A percentile compares a stretch with the other conserved stretches of the same genome.
These are phyloP conservation scores for Euura lappo DNA, from an alignment of 1,140 invertebrate genomes.

Conservation along the genomic window DNA sequence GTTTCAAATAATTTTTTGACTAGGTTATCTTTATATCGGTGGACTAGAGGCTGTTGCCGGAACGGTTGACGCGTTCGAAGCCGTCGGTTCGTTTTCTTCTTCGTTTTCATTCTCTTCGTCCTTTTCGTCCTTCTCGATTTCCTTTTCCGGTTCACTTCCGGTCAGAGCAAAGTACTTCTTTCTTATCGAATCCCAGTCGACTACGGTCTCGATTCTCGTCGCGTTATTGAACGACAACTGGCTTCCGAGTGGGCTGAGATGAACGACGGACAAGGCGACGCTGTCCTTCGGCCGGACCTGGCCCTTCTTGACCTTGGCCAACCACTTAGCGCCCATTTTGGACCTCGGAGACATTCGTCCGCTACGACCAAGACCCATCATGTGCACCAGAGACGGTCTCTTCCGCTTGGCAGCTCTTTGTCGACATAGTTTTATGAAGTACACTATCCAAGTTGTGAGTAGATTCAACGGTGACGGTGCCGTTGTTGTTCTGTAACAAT, in stretches of 20 bases:
- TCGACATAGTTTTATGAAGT: slow-evolving; percentile 83
- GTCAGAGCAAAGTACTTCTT: slow-evolving; percentile 85
- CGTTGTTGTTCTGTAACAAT: slow-evolving; percentile 81
- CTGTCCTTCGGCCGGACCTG: slow-evolving; percentile 82
- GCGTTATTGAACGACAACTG: slow-evolving; percentile 79
- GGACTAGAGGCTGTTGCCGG: slow-evolving; percentile 41
- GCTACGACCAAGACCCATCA: slow-evolving; percentile 76
- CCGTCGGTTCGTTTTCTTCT: slow-evolving; percentile 53
- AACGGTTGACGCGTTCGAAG: slow-evolving; percentile 44
- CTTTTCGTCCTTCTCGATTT: slow-evolving; percentile 60
- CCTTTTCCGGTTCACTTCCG: slow-evolving; percentile 72
- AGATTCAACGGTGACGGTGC: slow-evolving; percentile 98
- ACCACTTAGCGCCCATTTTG: slow-evolving; percentile 85
- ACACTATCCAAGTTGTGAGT: slow-evolving; percentile 92
- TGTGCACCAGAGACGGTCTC: slow-evolving; percentile 81
- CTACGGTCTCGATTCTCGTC: slow-evolving; percentile 83
- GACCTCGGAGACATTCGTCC: slow-evolving; percentile 79
- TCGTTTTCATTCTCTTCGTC: slow-evolving; percentile 60
- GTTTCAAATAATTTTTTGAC: neutral
- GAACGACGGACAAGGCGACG: slow-evolving; percentile 74
- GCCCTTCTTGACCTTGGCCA: slow-evolving; percentile 81
- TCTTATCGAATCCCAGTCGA: slow-evolving; percentile 89
- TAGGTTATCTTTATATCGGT: slow-evolving; percentile 23
- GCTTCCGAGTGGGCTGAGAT: slow-evolving; percentile 79
- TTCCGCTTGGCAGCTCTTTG: slow-evolving; percentile 70